Percentiles rank a stretch among this genome's conserved stretches.
phyloP scores from a whole-genome alignment of 2,113 vertebrate species.

The Nesogale talazaci region DNA sequence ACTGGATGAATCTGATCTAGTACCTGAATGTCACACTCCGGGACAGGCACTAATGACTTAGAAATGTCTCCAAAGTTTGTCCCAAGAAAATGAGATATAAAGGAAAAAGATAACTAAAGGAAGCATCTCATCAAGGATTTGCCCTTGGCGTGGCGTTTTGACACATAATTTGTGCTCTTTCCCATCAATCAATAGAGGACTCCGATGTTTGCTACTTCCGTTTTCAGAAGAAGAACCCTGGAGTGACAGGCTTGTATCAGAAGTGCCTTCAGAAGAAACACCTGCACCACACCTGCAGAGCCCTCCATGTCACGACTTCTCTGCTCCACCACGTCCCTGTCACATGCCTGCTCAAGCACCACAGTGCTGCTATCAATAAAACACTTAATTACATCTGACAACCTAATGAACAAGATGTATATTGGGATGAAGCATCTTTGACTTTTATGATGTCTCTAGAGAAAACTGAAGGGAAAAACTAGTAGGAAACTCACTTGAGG shows the following conservation, averaged over 20 bases:
- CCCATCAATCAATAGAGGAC: background rate
- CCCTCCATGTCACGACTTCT: background rate
- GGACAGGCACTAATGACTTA: background rate
- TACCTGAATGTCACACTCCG: background rate
- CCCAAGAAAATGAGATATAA: background rate
- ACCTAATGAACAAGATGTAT: constrained; percentile 62
- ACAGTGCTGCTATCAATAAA: constrained; percentile 23
- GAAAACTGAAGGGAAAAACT: constrained; percentile 15
- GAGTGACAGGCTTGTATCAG: background rate
- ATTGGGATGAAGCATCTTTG: constrained; percentile 34
- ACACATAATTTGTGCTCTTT: background rate
- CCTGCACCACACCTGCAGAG: background rate
- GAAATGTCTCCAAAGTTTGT: background rate
- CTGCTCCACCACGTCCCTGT: background rate
- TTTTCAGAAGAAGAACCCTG: constrained; percentile 7
- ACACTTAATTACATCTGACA: constrained; percentile 56
- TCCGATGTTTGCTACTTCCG: background rate
- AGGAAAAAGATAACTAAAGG: background rate
- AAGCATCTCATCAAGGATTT: background rate
- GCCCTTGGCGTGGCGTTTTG: background rate
- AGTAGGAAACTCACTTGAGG: background rate
- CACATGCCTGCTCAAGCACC: constrained; percentile 40
- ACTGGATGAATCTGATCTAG: background rate
- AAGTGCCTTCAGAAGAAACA: background rate
- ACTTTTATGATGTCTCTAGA: constrained; percentile 37